Evolutionary conservation across 2,113 vertebrate genomes (phyloP).

Genomic region (Merops nubicus): DNA sequence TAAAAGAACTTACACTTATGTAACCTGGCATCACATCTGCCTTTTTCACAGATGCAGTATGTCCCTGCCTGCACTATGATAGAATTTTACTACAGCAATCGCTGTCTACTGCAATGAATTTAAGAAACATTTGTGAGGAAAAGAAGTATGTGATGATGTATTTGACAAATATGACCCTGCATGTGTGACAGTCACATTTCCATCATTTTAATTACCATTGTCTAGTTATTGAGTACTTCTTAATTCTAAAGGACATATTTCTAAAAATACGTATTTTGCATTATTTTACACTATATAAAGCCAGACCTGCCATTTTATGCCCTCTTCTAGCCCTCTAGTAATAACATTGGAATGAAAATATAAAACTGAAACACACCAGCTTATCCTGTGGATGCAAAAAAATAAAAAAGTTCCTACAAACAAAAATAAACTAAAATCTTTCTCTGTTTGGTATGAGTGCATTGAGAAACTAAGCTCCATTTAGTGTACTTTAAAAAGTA

Average conservation of each 20-base stretch:
- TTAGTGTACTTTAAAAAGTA: not conserved
- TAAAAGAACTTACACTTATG: not conserved
- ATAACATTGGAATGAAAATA: not conserved
- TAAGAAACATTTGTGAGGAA: not conserved
- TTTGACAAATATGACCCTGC: not conserved
- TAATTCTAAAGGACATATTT: not conserved
- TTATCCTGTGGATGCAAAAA: not conserved
- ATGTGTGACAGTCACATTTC: not conserved
- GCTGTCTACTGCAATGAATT: not conserved
- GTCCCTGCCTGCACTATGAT: not conserved
- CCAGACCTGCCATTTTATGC: not conserved
- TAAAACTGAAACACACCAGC: rapidly evolving
- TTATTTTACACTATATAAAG: not conserved
- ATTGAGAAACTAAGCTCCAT: not conserved
- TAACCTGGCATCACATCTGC: not conserved
- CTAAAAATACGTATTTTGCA: not conserved
- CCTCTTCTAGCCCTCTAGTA: not conserved
- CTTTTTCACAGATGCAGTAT: not conserved
- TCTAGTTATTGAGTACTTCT: not conserved
- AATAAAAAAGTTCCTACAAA: rapidly evolving
- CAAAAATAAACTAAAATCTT: not conserved
- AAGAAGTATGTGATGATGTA: not conserved
- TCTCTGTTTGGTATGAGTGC: not conserved
- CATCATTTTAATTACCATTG: not conserved
- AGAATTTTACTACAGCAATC: not conserved